Conservation (phyloP, 2,888 invertebrate species). For the Thymelicus sylvestris region DNA sequence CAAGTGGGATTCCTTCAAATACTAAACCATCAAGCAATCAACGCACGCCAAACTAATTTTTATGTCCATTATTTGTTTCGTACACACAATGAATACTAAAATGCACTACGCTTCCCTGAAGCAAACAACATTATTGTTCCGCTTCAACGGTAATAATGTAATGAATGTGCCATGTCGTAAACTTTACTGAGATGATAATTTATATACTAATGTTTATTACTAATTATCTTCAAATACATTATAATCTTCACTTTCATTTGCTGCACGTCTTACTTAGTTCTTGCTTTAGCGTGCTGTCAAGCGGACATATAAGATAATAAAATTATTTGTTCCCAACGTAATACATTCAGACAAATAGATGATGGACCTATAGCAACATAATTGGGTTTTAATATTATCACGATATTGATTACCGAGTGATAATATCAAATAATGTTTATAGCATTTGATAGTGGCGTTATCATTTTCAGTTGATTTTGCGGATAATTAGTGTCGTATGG, state of each 20-base stretch:
- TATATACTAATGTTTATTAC: conserved; percentile 24
- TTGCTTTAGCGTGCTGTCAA: conserved; percentile 8
- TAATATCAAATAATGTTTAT: conserved; percentile 57
- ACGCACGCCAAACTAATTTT: neutral
- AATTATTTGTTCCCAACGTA: neutral
- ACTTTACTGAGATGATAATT: conserved; percentile 22
- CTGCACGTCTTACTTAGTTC: conserved; percentile 14
- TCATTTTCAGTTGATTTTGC: conserved; percentile 60
- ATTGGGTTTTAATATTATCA: conserved; percentile 53
- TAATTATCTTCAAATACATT: conserved; percentile 31
- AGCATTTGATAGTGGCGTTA: conserved; percentile 51
- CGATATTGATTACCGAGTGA: conserved; percentile 49
- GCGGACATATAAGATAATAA: conserved; percentile 12
- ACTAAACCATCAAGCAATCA: too few relatives aligned
- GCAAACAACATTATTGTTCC: conserved; percentile 8
- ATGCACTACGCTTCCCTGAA: conserved; percentile 17
- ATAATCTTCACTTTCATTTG: conserved; percentile 29
- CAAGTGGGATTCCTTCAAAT: too few relatives aligned
- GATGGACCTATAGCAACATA: conserved; percentile 11
- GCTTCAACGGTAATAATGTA: neutral
- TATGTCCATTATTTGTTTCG: neutral
- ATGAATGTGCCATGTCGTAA: conserved; percentile 12
- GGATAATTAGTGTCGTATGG: conserved; percentile 54
- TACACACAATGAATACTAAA: conserved; percentile 1
- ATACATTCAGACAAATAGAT: neutral